Base-by-base conservation (phyloP, 2,113 vertebrate species). In the Solea senegalensis region DNA sequence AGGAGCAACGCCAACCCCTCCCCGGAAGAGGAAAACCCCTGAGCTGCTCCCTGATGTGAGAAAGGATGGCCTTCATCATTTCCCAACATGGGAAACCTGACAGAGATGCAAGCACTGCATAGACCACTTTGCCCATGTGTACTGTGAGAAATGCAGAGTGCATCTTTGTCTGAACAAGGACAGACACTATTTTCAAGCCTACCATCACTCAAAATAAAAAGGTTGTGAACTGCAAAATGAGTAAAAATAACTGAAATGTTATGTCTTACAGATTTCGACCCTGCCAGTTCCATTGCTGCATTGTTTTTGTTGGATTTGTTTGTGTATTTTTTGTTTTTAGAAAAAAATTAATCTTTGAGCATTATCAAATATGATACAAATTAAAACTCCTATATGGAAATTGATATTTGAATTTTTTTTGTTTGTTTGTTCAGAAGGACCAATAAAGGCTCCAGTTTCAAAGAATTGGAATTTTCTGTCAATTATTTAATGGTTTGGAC, bases 101-200 rank as follows among this genome's bases (percentile, higher is more conserved):
- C 50, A 63, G 11, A 55, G 69, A 44, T 70, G 40, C 63, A 60
- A 50, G 28, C 50, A 41, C 28, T 43, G 41, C 68, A 45, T 9
- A 43, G 21, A 26, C 41, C 49, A 49, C 46, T 55, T 61, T 1
- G 5, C 72, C 11, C 64, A 75, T 49, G 64, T 67, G 2, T 68
- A 7, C 27, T 64, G 59, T 39, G 11, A 0, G 9, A 65, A 65
- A 26, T 66, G 55, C 21, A 16, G 12, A 5, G 61, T 60, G 0
- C 60, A 65, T 41, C 53, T 64, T 15, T 65, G 60, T 13, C 60
- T 65, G 15, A 77, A 70, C 48, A 65, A 64, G 45, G 53, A 69
- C 34, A 63, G 60, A 40, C 65, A 43, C 28, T 40, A 8, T 59
- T 40, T 58, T 61, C 5, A 3, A 0, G 50, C 58, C 16, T 12